Evolutionary conservation across 2,797 vertebrate genomes (phyloP).

Genomic region (Hemibagrus guttatus): DNA sequence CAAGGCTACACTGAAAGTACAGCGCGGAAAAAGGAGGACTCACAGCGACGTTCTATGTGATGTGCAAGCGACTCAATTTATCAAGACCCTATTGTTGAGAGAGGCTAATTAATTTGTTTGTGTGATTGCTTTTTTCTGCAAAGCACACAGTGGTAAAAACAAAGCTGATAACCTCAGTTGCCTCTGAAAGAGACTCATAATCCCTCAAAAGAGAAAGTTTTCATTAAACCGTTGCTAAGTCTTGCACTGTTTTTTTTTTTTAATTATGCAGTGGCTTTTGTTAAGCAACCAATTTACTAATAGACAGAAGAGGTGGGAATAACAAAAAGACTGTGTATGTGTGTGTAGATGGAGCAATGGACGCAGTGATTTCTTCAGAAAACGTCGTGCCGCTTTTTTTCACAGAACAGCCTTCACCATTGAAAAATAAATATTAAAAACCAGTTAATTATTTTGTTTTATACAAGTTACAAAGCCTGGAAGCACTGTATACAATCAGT

Average conservation of each 20-base stretch:
- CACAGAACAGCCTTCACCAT: constrained; percentile 1
- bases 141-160: constrained; percentile 52
- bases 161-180: constrained; percentile 59
- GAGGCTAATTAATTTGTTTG: constrained; percentile 83
- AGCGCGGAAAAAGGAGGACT: constrained; percentile 47
- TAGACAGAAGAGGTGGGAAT: background rate
- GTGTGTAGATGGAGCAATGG: background rate
- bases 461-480: background rate
- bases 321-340: background rate
- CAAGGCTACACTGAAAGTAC: constrained; percentile 55
- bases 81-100: constrained; percentile 72
- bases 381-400: background rate
- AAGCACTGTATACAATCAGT: background rate
- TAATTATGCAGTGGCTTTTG: constrained; percentile 23
- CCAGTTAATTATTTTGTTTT: constrained; percentile 3
- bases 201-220: constrained; percentile 52
- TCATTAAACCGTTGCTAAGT: constrained; percentile 48
- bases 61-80: constrained; percentile 72
- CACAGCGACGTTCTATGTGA: constrained; percentile 51
- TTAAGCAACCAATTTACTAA: constrained; percentile 28
- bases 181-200: constrained; percentile 53
- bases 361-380: background rate
- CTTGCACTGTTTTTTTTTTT: constrained; percentile 53
- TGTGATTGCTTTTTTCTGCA: constrained; percentile 75
- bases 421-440: background rate